Evolutionary conservation across 53 echinoderm and acorn worm genomes (phyloP).

Genomic region (Actinopyga echinites): DNA sequence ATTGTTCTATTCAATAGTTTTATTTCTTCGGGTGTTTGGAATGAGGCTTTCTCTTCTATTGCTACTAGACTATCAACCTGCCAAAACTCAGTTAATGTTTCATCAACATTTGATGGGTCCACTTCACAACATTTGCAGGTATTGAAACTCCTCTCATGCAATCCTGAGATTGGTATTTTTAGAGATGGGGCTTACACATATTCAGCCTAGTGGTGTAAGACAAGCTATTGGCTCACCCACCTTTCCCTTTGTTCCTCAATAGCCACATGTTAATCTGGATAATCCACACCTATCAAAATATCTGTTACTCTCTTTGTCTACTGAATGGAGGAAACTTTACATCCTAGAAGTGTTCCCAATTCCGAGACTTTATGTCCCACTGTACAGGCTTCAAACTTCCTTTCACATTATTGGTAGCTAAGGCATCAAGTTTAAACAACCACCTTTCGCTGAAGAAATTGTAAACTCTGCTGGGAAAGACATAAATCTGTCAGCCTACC

Average conservation of each 20-base stretch:
- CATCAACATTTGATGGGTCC: not conserved
- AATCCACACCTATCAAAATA: conserved; percentile 26
- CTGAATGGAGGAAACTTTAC: conserved; percentile 10
- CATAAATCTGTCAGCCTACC: too few relatives aligned
- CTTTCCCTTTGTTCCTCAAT: conserved; percentile 23
- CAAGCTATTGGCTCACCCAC: too few relatives aligned
- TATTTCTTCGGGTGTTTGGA: not conserved
- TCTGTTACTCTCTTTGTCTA: not conserved
- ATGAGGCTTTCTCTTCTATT: not conserved
- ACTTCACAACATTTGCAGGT: not conserved
- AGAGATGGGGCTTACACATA: conserved; percentile 5
- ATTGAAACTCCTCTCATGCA: not conserved
- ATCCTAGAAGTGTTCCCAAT: conserved; percentile 27
- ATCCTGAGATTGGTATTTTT: not conserved
- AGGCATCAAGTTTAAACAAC: not conserved
- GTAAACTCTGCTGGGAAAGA: not conserved
- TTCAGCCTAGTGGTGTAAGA: too few relatives aligned
- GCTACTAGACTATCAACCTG: not conserved
- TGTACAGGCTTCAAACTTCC: too few relatives aligned
- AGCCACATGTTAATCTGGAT: conserved; percentile 12
- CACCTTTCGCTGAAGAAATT: not conserved
- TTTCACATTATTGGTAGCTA: not conserved
- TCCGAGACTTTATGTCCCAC: not conserved
- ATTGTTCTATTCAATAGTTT: not conserved
- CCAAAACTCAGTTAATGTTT: not conserved